These are phyloP conservation scores for Crossoptilon crossoptilon DNA, from an alignment of 2,797 vertebrate genomes.

Conservation along the genomic window DNA sequence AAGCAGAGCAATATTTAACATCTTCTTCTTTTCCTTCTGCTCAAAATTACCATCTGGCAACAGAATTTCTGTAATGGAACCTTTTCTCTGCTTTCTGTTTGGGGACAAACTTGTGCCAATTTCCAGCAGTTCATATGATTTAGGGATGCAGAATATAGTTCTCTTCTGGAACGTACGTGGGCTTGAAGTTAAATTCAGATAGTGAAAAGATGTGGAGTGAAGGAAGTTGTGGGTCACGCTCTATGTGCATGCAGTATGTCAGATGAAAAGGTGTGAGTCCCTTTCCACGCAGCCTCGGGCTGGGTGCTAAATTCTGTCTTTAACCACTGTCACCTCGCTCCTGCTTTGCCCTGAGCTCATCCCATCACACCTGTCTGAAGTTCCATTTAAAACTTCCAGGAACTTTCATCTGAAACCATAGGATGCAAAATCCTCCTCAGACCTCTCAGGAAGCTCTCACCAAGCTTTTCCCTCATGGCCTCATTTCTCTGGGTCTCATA, in stretches of 20 bases:
- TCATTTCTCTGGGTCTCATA: not conserved
- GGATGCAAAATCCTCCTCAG: not conserved
- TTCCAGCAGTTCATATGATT: slow-evolving; percentile 66
- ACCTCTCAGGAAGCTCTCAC: not conserved
- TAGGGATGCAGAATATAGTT: slow-evolving; percentile 38
- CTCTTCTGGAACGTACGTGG: not conserved
- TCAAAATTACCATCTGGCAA: slow-evolving; percentile 29
- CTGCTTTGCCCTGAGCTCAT: not conserved
- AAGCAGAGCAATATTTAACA: slow-evolving; percentile 38
- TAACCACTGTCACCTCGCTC: not conserved
- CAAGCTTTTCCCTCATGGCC: not conserved
- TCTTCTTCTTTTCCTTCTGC: slow-evolving; percentile 21
- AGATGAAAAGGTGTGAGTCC: not conserved
- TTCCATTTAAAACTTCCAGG: not conserved
- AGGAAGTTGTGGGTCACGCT: slow-evolving; percentile 23
- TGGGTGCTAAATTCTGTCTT: not conserved
- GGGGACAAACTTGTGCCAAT: not conserved
- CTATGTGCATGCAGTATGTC: not conserved
- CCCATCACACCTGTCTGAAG: not conserved
- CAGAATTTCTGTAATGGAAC: not conserved
- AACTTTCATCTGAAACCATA: not conserved
- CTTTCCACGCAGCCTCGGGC: not conserved
- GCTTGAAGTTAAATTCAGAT: slow-evolving; percentile 41
- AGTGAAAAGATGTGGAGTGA: slow-evolving; percentile 34
- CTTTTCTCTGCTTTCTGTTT: slow-evolving; percentile 50